A percentile compares a stretch with the other conserved stretches of the same genome.
Conservation (phyloP, 2,113 vertebrate species). For the Tympanuchus pallidicinctus region DNA sequence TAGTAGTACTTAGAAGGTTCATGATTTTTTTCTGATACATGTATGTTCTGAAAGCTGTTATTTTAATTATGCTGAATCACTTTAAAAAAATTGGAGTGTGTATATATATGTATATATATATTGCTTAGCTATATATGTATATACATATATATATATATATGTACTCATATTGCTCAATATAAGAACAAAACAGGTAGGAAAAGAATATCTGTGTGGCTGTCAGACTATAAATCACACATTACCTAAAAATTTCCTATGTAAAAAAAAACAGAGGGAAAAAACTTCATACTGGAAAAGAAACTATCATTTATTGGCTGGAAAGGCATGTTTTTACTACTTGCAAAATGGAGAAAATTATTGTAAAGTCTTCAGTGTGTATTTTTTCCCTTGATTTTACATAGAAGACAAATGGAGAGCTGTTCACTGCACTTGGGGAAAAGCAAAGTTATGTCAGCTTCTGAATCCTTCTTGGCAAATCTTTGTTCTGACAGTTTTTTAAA, state of each 20-base stretch:
- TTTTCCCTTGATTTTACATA: neutral
- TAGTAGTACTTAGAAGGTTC: neutral
- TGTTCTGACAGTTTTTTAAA: neutral
- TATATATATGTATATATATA: neutral
- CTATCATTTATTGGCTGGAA: neutral
- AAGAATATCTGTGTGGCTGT: neutral
- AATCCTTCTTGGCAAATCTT: neutral
- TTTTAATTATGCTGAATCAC: neutral
- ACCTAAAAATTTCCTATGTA: neutral
- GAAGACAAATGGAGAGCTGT: neutral
- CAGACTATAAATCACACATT: neutral
- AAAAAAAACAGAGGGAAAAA: neutral
- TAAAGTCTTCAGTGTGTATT: neutral
- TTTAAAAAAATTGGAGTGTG: neutral
- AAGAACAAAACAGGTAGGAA: neutral
- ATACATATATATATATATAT: neutral
- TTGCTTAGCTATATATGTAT: neutral
- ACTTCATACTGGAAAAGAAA: neutral
- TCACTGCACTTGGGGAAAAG: neutral
- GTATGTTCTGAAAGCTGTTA: neutral
- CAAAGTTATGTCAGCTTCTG: neutral
- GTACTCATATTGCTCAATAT: neutral
- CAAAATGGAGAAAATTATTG: neutral
- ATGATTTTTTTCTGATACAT: neutral
- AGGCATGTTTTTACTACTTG: neutral